Evolutionary conservation across 2,113 vertebrate genomes (phyloP).

Genomic region (Turnix velox): DNA sequence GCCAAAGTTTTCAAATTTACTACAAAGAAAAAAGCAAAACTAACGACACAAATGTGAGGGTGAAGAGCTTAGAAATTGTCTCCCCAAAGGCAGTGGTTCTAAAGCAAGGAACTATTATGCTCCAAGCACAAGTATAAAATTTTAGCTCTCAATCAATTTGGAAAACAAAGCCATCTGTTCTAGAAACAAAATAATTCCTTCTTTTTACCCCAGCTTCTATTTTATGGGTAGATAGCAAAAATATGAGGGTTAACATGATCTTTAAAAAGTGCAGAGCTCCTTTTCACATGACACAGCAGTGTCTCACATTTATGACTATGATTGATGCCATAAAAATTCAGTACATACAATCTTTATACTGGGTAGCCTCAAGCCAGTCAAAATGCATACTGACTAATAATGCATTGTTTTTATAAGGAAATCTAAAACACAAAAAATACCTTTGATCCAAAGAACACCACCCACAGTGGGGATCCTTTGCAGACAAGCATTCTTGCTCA

Average conservation of each 20-base stretch:
- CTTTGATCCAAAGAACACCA: slow-evolving; percentile 81
- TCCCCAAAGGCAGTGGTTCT: background rate
- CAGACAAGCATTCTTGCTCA: slow-evolving; percentile 76
- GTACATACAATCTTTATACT: background rate
- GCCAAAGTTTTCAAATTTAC: background rate
- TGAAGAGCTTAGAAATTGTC: background rate
- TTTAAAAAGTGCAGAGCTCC: background rate
- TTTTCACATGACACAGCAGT: background rate
- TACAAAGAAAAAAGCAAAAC: background rate
- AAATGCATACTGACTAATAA: background rate
- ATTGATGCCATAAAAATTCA: background rate
- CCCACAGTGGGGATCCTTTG: slow-evolving; percentile 86
- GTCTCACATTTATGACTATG: background rate
- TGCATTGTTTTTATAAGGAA: background rate
- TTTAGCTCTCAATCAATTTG: background rate
- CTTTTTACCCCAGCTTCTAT: background rate
- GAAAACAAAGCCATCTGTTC: background rate
- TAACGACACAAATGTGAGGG: background rate
- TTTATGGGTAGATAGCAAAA: background rate
- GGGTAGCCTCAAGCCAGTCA: background rate
- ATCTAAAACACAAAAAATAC: slow-evolving; percentile 58
- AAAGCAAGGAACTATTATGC: background rate
- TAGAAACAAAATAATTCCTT: background rate
- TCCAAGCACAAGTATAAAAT: background rate
- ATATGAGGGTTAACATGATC: background rate